A percentile compares a stretch with the other conserved stretches of the same genome.
These are phyloP conservation scores for Ispidina picta DNA, from an alignment of 2,797 vertebrate genomes.

Conservation along the genomic window DNA sequence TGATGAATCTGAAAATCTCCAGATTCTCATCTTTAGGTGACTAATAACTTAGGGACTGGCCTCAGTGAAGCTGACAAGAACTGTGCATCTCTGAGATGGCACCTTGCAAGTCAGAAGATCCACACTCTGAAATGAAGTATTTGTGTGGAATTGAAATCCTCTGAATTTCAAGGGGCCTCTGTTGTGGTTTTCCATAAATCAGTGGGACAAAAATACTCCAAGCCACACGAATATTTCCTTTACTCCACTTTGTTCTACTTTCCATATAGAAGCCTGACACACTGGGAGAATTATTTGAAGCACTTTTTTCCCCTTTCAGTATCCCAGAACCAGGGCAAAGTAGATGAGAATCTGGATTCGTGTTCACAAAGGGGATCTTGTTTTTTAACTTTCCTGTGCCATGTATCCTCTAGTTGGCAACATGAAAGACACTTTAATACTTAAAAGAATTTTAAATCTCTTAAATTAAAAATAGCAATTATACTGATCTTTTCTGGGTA, in stretches of 20 bases:
- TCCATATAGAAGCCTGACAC: background rate
- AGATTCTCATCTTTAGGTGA: background rate
- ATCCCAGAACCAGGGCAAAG: background rate
- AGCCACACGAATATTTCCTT: background rate
- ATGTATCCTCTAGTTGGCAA: background rate
- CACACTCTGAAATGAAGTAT: background rate
- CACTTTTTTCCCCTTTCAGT: background rate
- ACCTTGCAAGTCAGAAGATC: background rate
- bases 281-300: background rate
- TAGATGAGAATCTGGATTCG: background rate
- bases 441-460: conserved; percentile 34
- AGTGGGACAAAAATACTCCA: background rate
- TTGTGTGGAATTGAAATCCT: background rate
- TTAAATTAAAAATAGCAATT: conserved; percentile 43
- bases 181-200: background rate
- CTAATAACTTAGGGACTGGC: background rate
- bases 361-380: background rate
- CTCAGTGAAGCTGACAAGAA: background rate
- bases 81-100: background rate
- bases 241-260: background rate
- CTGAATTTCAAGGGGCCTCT: background rate
- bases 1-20: background rate
- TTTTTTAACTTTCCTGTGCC: background rate
- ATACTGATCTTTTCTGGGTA: conserved; percentile 10
- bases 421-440: background rate